Percentiles rank a stretch among this genome's conserved stretches.
Evolutionary conservation across 2,888 invertebrate species (phyloP).

Genomic region (Lymantria dispar): DNA sequence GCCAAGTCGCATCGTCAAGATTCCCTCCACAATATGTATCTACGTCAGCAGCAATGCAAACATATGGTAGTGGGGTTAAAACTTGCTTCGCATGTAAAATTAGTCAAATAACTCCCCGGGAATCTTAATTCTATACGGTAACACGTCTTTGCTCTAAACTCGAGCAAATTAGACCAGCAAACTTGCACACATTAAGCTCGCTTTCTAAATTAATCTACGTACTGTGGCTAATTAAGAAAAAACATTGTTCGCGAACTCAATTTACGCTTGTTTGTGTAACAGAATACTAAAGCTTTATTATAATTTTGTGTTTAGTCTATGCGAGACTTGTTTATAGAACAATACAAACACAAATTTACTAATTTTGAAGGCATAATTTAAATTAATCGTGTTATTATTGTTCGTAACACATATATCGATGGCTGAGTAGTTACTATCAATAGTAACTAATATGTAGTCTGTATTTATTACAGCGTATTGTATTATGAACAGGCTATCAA

Average conservation of each 20-base stretch:
- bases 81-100: slow-evolving; percentile 73
- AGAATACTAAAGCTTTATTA: slow-evolving; percentile 26
- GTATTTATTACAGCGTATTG: too few relatives aligned
- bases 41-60: slow-evolving; percentile 57
- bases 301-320: slow-evolving; percentile 21
- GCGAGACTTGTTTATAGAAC: slow-evolving; percentile 12
- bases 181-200: slow-evolving; percentile 61
- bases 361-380: neutral
- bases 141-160: slow-evolving; percentile 77
- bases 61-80: slow-evolving; percentile 66
- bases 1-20: slow-evolving; percentile 33
- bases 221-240: slow-evolving; percentile 61
- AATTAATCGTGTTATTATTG: too few relatives aligned
- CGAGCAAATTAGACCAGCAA: slow-evolving; percentile 61
- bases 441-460: too few relatives aligned
- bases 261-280: slow-evolving; percentile 38
- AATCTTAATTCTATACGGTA: slow-evolving; percentile 62
- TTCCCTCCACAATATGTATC: slow-evolving; percentile 38
- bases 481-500: too few relatives aligned
- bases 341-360: neutral
- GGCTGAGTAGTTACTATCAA: too few relatives aligned
- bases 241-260: slow-evolving; percentile 49
- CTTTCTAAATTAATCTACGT: slow-evolving; percentile 69
- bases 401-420: too few relatives aligned
- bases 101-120: slow-evolving; percentile 69